These are phyloP conservation scores for Polietes domitor DNA, from an alignment of 2,888 invertebrate species.

Conservation along the genomic window DNA sequence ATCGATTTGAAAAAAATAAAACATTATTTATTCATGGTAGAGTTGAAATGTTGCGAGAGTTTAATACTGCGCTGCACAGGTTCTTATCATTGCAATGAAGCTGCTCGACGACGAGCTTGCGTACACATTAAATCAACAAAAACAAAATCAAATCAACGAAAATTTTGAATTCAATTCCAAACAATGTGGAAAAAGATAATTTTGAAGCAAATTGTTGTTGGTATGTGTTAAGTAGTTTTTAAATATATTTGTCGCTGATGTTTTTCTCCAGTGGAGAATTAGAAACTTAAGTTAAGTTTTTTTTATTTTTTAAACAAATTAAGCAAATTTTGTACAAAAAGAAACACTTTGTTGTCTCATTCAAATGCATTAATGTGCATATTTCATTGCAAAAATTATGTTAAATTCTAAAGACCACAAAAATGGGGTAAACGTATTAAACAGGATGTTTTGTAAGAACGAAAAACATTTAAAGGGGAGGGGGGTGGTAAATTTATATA, in stretches of 20 bases:
- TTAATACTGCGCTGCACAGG: no score
- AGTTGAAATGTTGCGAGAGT: no score
- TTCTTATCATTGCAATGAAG: conserved; percentile 59
- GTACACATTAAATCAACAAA: conserved; percentile 43
- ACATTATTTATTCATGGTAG: no score
- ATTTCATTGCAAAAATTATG: conserved; percentile 59
- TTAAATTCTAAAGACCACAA: neutral
- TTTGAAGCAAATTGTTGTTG: conserved; percentile 40
- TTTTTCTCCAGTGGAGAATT: neutral
- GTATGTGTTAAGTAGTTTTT: neutral
- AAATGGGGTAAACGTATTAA: neutral
- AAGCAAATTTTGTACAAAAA: conserved; percentile 67
- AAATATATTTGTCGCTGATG: neutral
- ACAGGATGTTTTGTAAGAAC: conserved; percentile 25
- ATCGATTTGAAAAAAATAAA: neutral
- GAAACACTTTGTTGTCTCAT: conserved; percentile 12
- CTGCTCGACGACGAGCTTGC: conserved; percentile 29
- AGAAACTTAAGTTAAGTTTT: neutral
- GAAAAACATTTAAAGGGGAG: neutral
- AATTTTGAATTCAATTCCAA: conserved; percentile 6
- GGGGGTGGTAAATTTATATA: no score
- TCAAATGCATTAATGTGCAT: conserved; percentile 25
- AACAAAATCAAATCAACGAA: conserved; percentile 47
- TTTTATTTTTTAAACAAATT: conserved; percentile 46
- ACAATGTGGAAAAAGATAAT: conserved; percentile 58